phyloP scores from a whole-genome alignment of 2,888 invertebrate genomes.

The Drosophila barbarae region DNA sequence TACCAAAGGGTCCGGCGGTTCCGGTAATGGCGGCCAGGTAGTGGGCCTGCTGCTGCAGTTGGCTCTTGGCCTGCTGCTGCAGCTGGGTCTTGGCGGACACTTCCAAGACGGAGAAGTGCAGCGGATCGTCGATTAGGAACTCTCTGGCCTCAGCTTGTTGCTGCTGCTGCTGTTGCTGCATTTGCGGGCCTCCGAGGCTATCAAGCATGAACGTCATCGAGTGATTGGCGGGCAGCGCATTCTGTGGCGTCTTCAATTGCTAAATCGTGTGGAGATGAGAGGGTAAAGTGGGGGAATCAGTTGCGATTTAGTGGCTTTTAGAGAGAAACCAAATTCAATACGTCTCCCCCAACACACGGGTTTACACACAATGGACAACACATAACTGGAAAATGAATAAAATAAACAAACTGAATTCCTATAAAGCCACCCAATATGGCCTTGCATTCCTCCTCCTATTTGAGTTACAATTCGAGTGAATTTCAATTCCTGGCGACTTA shows the following conservation, averaged over 20 bases:
- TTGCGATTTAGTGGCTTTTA: background rate
- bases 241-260: constrained; percentile 27
- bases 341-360: background rate
- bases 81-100: constrained; percentile 39
- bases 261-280: background rate
- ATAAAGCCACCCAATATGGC: background rate
- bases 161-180: constrained; percentile 20
- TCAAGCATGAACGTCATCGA: constrained; percentile 36
- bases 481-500: background rate
- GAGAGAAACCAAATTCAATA: background rate
- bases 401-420: background rate
- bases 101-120: constrained; percentile 60
- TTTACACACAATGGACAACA: background rate
- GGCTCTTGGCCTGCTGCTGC: constrained; percentile 35
- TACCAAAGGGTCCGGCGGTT: constrained; percentile 21
- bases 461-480: background rate
- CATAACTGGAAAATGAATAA: background rate
- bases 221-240: constrained; percentile 9
- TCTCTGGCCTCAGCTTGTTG: constrained; percentile 47
- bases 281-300: background rate
- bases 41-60: constrained; percentile 40
- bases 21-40: constrained; percentile 28
- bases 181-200: constrained; percentile 23
- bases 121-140: constrained; percentile 67
- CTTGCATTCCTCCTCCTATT: background rate